phyloP scores from a whole-genome alignment of 64 coral and sea anemone species.

The Montipora foliosa region DNA sequence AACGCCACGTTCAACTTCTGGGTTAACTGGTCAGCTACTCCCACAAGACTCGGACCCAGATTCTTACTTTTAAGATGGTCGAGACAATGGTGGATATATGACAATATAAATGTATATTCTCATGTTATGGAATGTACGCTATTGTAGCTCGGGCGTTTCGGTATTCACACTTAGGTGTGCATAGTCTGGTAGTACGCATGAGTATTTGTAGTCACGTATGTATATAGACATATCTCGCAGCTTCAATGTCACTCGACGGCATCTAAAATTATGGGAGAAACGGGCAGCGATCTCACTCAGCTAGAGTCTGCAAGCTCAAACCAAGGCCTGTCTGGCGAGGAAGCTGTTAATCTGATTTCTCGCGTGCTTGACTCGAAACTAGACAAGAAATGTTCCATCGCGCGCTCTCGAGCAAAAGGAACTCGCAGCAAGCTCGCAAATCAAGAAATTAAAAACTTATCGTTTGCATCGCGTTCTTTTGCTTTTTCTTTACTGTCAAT shows the following conservation, averaged over 20 bases:
- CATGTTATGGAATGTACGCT: no score
- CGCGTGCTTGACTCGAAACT: no score
- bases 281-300: background rate
- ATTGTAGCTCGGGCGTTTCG: no score
- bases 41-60: background rate
- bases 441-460: slow-evolving; percentile 1
- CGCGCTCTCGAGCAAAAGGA: background rate
- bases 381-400: background rate
- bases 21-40: background rate
- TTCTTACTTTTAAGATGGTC: background rate
- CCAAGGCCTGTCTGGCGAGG: background rate
- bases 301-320: background rate
- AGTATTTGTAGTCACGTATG: no score
- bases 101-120: no score
- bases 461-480: no score
- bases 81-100: no score
- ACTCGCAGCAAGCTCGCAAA: slow-evolving; percentile 9
- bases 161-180: no score
- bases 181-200: no score
- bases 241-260: no score
- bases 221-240: no score
- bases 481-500: no score
- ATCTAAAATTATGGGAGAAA: background rate
- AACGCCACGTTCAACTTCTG: slow-evolving; percentile 26
- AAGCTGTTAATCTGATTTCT: background rate